These are phyloP conservation scores for Scaptomyza graminum DNA, from an alignment of 1,140 invertebrate species.

Conservation along the genomic window DNA sequence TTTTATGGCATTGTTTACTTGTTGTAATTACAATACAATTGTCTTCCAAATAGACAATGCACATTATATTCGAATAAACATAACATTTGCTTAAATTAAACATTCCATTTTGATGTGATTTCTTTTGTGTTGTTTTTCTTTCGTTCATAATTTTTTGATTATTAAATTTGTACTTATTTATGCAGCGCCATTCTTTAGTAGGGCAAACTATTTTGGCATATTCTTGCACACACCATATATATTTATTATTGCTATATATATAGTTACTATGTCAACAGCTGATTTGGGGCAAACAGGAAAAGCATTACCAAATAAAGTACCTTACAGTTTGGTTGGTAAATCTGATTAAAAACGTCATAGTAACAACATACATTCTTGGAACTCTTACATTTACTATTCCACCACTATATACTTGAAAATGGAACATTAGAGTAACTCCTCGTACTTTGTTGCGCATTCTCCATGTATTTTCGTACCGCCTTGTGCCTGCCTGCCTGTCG, in stretches of 20 bases:
- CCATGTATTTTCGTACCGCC: conserved; percentile 32
- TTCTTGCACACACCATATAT: neutral
- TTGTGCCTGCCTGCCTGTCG: conserved; percentile 43
- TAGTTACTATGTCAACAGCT: conserved; percentile 42
- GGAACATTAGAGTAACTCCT: conserved; percentile 2
- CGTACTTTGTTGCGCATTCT: conserved; percentile 28
- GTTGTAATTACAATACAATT: conserved; percentile 64
- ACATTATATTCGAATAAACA: conserved; percentile 25
- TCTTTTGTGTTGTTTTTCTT: conserved; percentile 9
- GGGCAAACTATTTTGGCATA: conserved; percentile 1
- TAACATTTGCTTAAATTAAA: conserved; percentile 16
- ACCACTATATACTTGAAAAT: neutral
- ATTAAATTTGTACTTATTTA: conserved; percentile 1
- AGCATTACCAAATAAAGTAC: conserved; percentile 31
- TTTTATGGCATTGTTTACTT: conserved; percentile 71
- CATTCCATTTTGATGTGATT: conserved; percentile 18
- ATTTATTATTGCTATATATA: neutral
- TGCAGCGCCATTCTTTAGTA: neutral
- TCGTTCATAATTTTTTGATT: neutral
- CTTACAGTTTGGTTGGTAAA: neutral
- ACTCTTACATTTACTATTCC: neutral
- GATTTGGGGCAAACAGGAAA: conserved; percentile 34
- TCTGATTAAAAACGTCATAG: conserved; percentile 17
- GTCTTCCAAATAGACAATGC: conserved; percentile 49
- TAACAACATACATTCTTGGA: conserved; percentile 8